Evolutionary conservation across 2,888 invertebrate species (phyloP).

Genomic region (Noctua fimbriata): DNA sequence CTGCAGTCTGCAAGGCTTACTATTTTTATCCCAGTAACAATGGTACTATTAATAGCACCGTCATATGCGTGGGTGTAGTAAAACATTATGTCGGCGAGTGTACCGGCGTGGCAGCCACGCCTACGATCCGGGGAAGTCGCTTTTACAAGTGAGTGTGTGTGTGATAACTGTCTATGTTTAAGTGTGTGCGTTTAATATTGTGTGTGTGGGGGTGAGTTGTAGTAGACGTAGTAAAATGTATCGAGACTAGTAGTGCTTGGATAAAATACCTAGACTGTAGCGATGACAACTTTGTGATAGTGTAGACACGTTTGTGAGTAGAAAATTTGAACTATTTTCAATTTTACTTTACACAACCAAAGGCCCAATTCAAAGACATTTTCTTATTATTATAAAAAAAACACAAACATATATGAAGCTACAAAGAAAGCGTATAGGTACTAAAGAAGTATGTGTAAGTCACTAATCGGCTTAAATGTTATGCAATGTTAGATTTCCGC

Average conservation of each 20-base stretch:
- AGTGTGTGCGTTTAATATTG: constrained; percentile 30
- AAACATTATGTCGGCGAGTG: constrained; percentile 19
- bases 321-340: neutral
- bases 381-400: no score
- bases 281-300: neutral
- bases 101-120: constrained; percentile 43
- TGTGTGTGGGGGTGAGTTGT: neutral
- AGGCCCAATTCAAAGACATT: neutral
- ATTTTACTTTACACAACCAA: neutral
- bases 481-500: neutral
- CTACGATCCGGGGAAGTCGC: constrained; percentile 39
- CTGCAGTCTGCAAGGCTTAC: neutral
- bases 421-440: neutral
- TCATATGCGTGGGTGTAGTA: constrained; percentile 24
- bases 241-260: neutral
- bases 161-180: constrained; percentile 18
- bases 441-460: neutral
- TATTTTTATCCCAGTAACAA: neutral
- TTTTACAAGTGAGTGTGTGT: constrained; percentile 21
- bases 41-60: constrained; percentile 33
- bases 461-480: neutral
- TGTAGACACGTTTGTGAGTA: neutral
- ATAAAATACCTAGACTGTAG: neutral
- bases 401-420: neutral
- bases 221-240: constrained; percentile 37